phyloP scores from a whole-genome alignment of 1,140 invertebrate species.

The Pentalonia nigronervosa region DNA sequence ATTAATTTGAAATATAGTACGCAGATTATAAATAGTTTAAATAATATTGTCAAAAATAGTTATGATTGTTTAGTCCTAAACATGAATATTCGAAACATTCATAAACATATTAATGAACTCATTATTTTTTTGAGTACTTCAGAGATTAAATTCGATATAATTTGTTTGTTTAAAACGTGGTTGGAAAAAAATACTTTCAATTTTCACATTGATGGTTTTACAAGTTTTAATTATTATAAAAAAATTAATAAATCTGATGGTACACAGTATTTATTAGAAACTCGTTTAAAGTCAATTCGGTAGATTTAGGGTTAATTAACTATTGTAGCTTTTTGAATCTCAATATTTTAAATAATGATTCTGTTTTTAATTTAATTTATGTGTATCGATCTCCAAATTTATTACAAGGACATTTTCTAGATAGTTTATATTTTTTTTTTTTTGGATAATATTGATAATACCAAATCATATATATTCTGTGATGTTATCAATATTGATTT shows the following conservation, averaged over 20 bases:
- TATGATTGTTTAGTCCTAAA: no score
- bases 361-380: not conserved
- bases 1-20: no score
- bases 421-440: not conserved
- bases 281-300: not conserved
- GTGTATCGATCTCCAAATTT: not conserved
- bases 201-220: no score
- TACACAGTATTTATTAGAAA: not conserved
- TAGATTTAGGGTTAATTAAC: not conserved
- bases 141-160: no score
- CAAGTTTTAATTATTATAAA: no score
- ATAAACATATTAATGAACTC: no score
- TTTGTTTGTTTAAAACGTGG: no score
- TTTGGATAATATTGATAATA: not conserved
- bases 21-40: no score
- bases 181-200: no score
- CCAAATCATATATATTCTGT: not conserved
- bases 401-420: not conserved
- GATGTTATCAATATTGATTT: not conserved
- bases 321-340: not conserved
- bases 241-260: not conserved
- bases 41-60: no score
- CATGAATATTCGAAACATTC: no score
- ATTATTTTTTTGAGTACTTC: no score
- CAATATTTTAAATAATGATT: not conserved